Conservation (phyloP, 2,797 vertebrate species). For the Pteronotus mesoamericanus region DNA sequence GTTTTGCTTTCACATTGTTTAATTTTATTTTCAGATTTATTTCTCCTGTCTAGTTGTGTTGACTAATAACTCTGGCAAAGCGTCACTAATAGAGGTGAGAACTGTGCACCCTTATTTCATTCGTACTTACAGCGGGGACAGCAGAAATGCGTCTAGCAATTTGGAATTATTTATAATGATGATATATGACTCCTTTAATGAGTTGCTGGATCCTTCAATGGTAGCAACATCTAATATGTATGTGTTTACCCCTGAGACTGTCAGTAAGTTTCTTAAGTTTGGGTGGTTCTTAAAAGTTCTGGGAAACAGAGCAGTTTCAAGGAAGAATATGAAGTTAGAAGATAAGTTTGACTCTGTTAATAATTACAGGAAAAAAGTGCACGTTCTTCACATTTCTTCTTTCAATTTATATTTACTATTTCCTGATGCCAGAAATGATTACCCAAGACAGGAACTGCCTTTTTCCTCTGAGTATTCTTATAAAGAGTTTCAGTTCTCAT, state of each 20-base stretch:
- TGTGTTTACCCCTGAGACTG: not conserved
- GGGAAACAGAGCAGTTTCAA: constrained; percentile 31
- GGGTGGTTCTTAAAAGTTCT: constrained; percentile 3
- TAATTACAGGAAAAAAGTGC: not conserved
- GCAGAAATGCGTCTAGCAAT: not conserved
- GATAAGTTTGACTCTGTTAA: not conserved
- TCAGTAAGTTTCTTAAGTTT: not conserved
- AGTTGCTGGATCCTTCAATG: not conserved
- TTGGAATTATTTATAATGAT: not conserved
- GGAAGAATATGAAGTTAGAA: not conserved
- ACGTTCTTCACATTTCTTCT: not conserved
- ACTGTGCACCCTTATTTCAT: not conserved
- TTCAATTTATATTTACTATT: constrained; percentile 23
- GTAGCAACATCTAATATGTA: not conserved
- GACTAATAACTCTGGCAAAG: not conserved
- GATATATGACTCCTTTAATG: not conserved
- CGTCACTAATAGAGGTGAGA: not conserved
- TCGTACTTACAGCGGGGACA: not conserved
- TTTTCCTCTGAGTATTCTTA: not conserved
- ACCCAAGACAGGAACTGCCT: not conserved
- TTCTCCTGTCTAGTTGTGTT: not conserved
- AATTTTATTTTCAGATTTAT: not conserved
- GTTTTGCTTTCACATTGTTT: not conserved
- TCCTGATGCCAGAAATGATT: not conserved
- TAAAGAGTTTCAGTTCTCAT: constrained; percentile 23